Evolutionary conservation across 2,113 vertebrate genomes (phyloP), one percentile per base, ranked within the genome.

Genomic region (Upupa epops): DNA sequence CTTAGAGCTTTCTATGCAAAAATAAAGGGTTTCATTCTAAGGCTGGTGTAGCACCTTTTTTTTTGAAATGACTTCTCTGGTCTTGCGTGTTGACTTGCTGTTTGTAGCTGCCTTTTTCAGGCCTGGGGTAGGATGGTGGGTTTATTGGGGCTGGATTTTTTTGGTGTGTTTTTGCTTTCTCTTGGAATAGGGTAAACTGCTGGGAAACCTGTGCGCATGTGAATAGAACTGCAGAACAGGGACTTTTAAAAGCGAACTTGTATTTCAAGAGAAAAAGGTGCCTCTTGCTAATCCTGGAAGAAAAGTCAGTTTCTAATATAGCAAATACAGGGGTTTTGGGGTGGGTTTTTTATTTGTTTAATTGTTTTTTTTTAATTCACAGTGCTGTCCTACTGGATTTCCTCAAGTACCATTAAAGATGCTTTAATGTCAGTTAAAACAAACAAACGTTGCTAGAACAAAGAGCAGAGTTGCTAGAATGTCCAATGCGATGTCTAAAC

Each of bases 1-100:
- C 97, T 95, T 98, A 98, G 98, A 98, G 97, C 96, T 98, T 97
- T 97, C 97, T 98, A 98, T 97, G 96, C 96, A 96, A 96, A 98
- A 98, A 88, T 72, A 91, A 88, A 98, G 96, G 51, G 46, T 96
- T 96, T 97, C 96, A 97, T 98, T 97, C 96, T 96, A 61, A 80
- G 61, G 58, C 77, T 54, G 73, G 12, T 56, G 83, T 74, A 69
- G 46, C 70, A 58, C 80, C 73, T 83, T 95, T 96, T 34, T 94
- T 93, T 95, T 91, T 64, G 45, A 85, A 77, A 42, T 26, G 18
- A 9, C 60, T 92, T 83, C 58, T 69, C 8, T 37, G 78, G 59
- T 71, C 14, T 42, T 16, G 79, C 10, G 1, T 8, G 2, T 60
- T 28, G 11, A 24, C 16, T 17, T 5, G 9, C 10, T 9, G 18